A percentile compares a stretch with the other conserved stretches of the same genome.
Evolutionary conservation across 2,113 vertebrate genomes (phyloP).

Genomic region (Pyxicephalus adspersus): DNA sequence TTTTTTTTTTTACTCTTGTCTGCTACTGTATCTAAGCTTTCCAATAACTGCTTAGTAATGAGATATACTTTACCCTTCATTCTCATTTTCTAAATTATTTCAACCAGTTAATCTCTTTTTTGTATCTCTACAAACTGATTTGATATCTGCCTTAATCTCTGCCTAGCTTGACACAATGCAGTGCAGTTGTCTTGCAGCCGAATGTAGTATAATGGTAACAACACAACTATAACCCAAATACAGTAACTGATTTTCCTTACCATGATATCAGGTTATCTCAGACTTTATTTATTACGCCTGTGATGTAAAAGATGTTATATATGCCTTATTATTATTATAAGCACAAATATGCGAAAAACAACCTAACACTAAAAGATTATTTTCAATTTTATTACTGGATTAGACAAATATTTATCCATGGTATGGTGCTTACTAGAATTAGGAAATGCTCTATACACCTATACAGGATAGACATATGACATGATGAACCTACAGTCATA

Average conservation of each 20-base stretch:
- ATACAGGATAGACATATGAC: too few species aligned
- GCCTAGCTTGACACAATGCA: background rate
- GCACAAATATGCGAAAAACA: too few species aligned
- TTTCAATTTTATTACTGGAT: too few species aligned
- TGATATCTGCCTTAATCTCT: constrained; percentile 52
- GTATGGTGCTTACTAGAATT: too few species aligned
- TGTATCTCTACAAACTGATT: constrained; percentile 52
- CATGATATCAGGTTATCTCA: background rate
- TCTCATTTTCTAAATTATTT: constrained; percentile 56
- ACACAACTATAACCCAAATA: background rate
- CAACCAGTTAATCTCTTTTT: constrained; percentile 51
- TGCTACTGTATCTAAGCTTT: constrained; percentile 40
- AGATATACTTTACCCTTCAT: constrained; percentile 50
- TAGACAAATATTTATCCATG: too few species aligned
- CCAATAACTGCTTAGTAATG: constrained; percentile 45
- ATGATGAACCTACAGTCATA: too few species aligned
- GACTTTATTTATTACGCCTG: too few species aligned
- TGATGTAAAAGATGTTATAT: too few species aligned
- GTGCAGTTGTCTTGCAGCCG: background rate
- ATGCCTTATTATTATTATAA: too few species aligned
- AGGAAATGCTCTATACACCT: too few species aligned
- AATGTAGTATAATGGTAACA: background rate
- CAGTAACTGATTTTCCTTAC: background rate
- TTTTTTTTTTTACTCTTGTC: constrained; percentile 4
- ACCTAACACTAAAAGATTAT: too few species aligned